Conservation (phyloP, 2,797 vertebrate genomes). For the Gadopsis bispinosus region DNA sequence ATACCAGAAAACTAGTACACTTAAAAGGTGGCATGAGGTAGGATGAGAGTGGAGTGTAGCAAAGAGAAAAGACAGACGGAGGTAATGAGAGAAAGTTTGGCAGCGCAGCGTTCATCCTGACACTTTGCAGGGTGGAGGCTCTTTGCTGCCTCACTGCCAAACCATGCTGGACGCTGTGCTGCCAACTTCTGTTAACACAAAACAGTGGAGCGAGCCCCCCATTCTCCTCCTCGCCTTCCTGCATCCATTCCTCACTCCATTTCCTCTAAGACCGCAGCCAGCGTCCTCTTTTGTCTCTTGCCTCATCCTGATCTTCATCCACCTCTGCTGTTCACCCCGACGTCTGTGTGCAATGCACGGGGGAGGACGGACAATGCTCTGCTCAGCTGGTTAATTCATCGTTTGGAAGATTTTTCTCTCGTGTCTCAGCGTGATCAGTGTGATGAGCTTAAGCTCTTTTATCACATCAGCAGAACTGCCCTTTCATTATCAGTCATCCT, state of each 20-base stretch:
- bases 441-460: not conserved
- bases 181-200: slow-evolving; percentile 64
- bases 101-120: slow-evolving; percentile 23
- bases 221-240: slow-evolving; percentile 25
- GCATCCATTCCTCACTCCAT: slow-evolving; percentile 42
- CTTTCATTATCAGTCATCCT: slow-evolving; percentile 35
- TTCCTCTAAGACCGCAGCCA: slow-evolving; percentile 61
- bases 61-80: slow-evolving; percentile 13
- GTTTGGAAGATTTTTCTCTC: not conserved
- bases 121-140: slow-evolving; percentile 54
- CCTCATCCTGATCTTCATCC: slow-evolving; percentile 39
- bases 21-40: too few relatives aligned
- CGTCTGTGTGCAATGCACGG: not conserved
- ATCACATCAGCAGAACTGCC: slow-evolving; percentile 23
- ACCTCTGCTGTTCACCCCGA: slow-evolving; percentile 8
- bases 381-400: not conserved
- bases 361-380: slow-evolving; percentile 11
- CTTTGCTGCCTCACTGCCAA: slow-evolving; percentile 46
- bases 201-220: slow-evolving; percentile 40
- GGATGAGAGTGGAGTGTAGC: not conserved
- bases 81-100: slow-evolving; percentile 43
- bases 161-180: slow-evolving; percentile 28
- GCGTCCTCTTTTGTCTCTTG: slow-evolving; percentile 66
- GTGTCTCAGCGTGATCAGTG: not conserved
- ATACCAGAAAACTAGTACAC: not conserved